phyloP scores from a whole-genome alignment of 2,113 vertebrate species.

The Riparia riparia region DNA sequence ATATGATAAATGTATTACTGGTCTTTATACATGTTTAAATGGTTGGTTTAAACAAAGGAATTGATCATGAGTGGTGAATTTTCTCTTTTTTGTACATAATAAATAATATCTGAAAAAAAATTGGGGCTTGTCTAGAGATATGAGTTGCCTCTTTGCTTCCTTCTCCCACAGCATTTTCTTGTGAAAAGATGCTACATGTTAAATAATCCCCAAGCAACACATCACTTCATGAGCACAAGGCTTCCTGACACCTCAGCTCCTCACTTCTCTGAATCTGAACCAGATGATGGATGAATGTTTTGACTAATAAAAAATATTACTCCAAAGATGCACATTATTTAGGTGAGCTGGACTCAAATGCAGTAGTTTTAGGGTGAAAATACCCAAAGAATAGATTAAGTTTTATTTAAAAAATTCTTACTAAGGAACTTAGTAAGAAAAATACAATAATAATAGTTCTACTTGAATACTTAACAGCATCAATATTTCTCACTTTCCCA shows the following conservation, averaged over 20 bases:
- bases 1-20: background rate
- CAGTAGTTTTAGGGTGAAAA: background rate
- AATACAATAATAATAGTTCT: background rate
- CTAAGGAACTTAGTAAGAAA: background rate
- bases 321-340: background rate
- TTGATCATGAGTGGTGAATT: background rate
- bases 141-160: background rate
- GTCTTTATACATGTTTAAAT: background rate
- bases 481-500: background rate
- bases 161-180: background rate
- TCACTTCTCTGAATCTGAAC: background rate
- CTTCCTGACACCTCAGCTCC: background rate
- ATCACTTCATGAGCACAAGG: background rate
- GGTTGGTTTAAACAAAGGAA: background rate
- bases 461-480: background rate
- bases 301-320: background rate
- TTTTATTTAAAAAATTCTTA: background rate
- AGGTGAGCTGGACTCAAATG: background rate
- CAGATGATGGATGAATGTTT: background rate
- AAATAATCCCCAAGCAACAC: background rate
- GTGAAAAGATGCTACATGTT: background rate
- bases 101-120: background rate
- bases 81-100: background rate
- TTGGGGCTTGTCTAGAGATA: background rate
- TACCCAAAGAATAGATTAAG: fast-evolving